phyloP scores from a whole-genome alignment of 2,888 invertebrate genomes.

The Sinodicranocentrus sp. region DNA sequence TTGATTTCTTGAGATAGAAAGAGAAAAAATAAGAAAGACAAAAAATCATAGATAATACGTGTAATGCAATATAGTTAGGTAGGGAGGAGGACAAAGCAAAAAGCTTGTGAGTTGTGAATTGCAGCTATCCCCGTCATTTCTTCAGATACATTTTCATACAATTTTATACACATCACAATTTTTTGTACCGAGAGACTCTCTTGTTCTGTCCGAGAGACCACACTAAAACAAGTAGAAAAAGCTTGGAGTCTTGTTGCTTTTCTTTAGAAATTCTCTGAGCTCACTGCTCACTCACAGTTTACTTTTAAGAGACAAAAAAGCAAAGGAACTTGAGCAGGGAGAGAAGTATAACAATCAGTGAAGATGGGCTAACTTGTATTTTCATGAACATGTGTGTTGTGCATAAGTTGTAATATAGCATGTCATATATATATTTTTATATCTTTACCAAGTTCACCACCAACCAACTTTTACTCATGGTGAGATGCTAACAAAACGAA shows the following conservation, averaged over 20 bases:
- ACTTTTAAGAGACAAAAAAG: too few relatives aligned
- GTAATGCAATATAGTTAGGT: neutral
- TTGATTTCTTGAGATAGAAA: constrained; percentile 25
- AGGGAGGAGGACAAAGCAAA: neutral
- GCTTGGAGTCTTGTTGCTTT: too few relatives aligned
- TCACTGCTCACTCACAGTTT: too few relatives aligned
- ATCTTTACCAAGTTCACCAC: too few relatives aligned
- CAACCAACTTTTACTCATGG: too few relatives aligned
- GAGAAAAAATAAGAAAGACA: neutral
- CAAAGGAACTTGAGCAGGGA: neutral
- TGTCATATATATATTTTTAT: too few relatives aligned
- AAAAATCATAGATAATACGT: neutral
- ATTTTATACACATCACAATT: neutral
- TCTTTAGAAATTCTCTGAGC: too few relatives aligned
- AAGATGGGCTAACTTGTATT: constrained; percentile 29
- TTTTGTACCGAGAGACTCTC: neutral
- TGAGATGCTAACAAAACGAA: neutral
- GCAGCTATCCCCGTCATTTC: neutral
- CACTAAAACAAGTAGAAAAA: neutral
- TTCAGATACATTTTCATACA: neutral
- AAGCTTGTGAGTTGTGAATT: constrained; percentile 6
- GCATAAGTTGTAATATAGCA: too few relatives aligned
- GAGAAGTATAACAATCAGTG: constrained; percentile 9
- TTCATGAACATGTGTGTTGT: constrained; percentile 41
- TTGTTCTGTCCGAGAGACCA: neutral